A percentile compares a stretch with the other conserved stretches of the same genome.
Evolutionary conservation across 2,888 invertebrate genomes (phyloP).

Genomic region (Epicampocera succincta): DNA sequence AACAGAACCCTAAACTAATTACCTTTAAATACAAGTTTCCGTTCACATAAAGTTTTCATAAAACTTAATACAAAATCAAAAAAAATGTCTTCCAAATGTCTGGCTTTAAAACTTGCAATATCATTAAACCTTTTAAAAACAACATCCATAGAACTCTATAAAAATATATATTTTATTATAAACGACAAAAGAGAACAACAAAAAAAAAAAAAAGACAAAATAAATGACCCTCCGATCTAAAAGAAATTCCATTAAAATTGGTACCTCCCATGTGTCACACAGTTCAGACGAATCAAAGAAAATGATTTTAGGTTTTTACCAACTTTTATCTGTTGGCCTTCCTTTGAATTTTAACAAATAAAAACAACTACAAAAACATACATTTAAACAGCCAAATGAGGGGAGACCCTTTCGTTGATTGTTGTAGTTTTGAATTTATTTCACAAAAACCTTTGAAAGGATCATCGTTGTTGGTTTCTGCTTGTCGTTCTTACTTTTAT

Average conservation of each 20-base stretch:
- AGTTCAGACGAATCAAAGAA: slow-evolving; percentile 70
- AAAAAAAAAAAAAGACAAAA: slow-evolving; percentile 50
- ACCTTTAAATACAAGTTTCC: slow-evolving; percentile 67
- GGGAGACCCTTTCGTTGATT: slow-evolving; percentile 43
- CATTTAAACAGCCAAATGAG: slow-evolving; percentile 47
- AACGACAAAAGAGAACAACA: slow-evolving; percentile 21
- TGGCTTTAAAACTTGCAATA: slow-evolving; percentile 61
- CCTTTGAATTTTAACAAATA: slow-evolving; percentile 35
- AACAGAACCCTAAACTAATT: slow-evolving; percentile 49
- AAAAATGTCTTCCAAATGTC: slow-evolving; percentile 47
- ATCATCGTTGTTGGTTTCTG: slow-evolving; percentile 55
- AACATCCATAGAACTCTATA: slow-evolving; percentile 59
- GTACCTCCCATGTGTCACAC: slow-evolving; percentile 74
- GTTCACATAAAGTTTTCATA: slow-evolving; percentile 53
- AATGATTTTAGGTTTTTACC: slow-evolving; percentile 52
- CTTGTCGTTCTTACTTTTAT: slow-evolving; percentile 30
- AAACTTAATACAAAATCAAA: not conserved
- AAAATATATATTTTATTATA: slow-evolving; percentile 33
- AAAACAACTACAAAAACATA: slow-evolving; percentile 26
- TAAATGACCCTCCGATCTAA: slow-evolving; percentile 69
- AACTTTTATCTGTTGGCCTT: slow-evolving; percentile 12
- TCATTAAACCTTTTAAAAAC: slow-evolving; percentile 68
- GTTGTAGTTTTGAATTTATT: slow-evolving; percentile 56
- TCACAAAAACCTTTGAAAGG: slow-evolving; percentile 64
- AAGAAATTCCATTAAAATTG: slow-evolving; percentile 74